Base-by-base conservation (phyloP, 92 coral and sea anemone species). In the Siderastrea siderea region DNA sequence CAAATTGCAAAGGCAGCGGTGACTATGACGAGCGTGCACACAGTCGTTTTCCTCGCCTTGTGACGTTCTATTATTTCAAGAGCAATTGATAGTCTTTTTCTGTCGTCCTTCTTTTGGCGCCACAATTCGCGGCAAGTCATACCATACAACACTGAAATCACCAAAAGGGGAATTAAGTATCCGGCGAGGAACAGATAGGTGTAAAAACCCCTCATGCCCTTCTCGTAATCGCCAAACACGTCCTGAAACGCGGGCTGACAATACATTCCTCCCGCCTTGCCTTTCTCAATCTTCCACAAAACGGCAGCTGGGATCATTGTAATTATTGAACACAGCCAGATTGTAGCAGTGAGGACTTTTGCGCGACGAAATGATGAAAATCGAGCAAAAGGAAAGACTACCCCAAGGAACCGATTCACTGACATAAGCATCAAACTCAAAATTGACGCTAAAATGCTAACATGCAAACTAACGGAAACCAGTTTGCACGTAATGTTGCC, bases 1-100 rank as follows among this genome's bases (percentile, higher is more conserved):
- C 94, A 93, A 75, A 95, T 5, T 46, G 96, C 96, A 71, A 94
- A 94, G 62, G 85, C 94, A 26, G 90, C 79, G 75, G 92, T 93
- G n/a, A 90, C 91, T 50, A 90, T 58, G 38, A 78, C 69, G 1
- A 93, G 84, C 94, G 86, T 90, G 74, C 92, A 87, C 57, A 90
- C 94, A 46, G 90, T 92, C 73, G 86, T 95, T 69, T 88, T 93
- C 53, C 90, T 90, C 14, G 26, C 60, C 46, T 90, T 88, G 60
- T 86, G 92, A 12, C 91, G 96, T 26, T 26, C 38, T 26, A 26
- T 26, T 26, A 26, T 26, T 26, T 26, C 38, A 26, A 26, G 38
- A 26, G 38, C 38, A 26, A 26, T 26, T 26, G 38, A 26, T 26
- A 26, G 45, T 90, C 80, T 60, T 74, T 84, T 12, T 71, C 71